Evolutionary conservation across 2,797 vertebrate species (phyloP).

Genomic region (Lycodopsis pacificus): DNA sequence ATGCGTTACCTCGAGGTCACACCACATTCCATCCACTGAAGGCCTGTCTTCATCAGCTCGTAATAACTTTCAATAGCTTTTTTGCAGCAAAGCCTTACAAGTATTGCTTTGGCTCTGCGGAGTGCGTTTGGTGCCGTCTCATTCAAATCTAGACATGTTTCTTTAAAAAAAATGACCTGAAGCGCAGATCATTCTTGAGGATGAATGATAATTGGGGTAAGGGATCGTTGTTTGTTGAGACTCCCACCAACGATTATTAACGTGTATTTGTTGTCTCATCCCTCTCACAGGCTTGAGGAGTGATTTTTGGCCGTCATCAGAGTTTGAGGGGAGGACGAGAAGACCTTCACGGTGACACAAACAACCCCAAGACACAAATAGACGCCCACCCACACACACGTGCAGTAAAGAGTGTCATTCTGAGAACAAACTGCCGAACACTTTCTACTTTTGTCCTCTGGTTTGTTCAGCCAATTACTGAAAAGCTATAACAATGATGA

Average conservation of each 20-base stretch:
- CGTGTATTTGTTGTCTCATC: conserved; percentile 36
- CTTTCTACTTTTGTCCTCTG: conserved; percentile 34
- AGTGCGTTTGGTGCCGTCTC: not conserved
- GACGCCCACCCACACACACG: conserved; percentile 40
- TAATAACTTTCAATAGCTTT: conserved; percentile 57
- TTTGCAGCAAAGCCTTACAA: conserved; percentile 28
- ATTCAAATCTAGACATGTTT: conserved; percentile 12
- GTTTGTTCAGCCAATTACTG: not conserved
- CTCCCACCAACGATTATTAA: conserved; percentile 12
- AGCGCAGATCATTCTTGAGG: conserved; percentile 9
- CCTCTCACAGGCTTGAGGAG: conserved; percentile 29
- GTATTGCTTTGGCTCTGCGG: conserved; percentile 18
- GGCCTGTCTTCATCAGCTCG: conserved; percentile 53
- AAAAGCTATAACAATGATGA: not conserved
- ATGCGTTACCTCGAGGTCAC: conserved; percentile 69
- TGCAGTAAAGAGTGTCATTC: conserved; percentile 33
- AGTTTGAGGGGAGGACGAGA: conserved; percentile 63
- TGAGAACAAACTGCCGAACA: conserved; percentile 32
- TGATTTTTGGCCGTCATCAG: conserved; percentile 46
- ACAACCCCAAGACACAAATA: conserved; percentile 63
- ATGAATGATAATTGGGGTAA: conserved; percentile 22
- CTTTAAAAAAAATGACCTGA: not conserved
- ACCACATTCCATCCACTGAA: conserved; percentile 56
- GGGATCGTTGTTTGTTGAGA: conserved; percentile 22
- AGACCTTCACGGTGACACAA: conserved; percentile 66